Percentiles rank a stretch among this genome's conserved stretches.
Evolutionary conservation across 2,888 invertebrate genomes (phyloP).

Genomic region (Leptopterna dolabrata): DNA sequence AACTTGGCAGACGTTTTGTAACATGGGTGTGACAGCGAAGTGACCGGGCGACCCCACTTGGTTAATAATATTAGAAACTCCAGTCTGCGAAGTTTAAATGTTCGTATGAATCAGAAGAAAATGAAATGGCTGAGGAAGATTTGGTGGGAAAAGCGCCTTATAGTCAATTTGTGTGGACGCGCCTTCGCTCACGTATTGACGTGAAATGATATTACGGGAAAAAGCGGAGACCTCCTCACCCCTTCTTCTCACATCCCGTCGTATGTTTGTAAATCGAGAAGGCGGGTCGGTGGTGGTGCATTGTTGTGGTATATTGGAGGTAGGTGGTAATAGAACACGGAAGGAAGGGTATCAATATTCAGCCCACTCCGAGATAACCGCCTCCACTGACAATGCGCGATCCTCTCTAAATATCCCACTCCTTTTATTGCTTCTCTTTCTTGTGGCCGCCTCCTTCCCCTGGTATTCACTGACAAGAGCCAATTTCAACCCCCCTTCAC

Average conservation of each 20-base stretch:
- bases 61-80: no score
- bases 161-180: slow-evolving; percentile 4
- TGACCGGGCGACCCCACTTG: no score
- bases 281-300: slow-evolving; percentile 19
- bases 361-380: slow-evolving; percentile 51
- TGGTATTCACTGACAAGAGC: slow-evolving; percentile 57
- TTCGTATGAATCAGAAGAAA: no score
- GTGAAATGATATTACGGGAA: slow-evolving; percentile 17
- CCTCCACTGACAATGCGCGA: slow-evolving; percentile 45
- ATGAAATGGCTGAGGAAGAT: no score
- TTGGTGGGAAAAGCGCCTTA: not conserved
- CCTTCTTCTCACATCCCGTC: not conserved
- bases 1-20: no score
- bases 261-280: slow-evolving; percentile 42
- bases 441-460: slow-evolving; percentile 52
- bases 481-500: slow-evolving; percentile 53
- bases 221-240: not conserved
- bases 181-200: slow-evolving; percentile 4
- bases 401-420: slow-evolving; percentile 50
- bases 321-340: slow-evolving; percentile 53
- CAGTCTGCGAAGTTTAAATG: no score
- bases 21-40: no score
- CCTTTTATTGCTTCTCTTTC: slow-evolving; percentile 60
- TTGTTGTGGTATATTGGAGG: slow-evolving; percentile 52
- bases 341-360: slow-evolving; percentile 51